Base-by-base conservation (phyloP, 2,797 vertebrate species). In the Epinephelus awoara region DNA sequence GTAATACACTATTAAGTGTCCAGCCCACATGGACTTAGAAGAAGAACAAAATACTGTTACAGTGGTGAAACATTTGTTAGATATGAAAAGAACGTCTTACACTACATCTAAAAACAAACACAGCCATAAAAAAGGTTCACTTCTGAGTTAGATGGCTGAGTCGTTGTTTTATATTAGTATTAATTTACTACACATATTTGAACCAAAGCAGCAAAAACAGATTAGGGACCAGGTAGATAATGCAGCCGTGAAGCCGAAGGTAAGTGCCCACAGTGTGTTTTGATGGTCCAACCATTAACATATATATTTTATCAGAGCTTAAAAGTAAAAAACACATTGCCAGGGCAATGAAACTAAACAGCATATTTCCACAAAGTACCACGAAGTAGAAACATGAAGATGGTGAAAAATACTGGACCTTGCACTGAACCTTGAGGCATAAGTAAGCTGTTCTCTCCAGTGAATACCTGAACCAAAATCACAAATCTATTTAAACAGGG, bases 401-500 rank as follows among this genome's bases (percentile, higher is more conserved):
- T 21, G 19, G 40, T 38, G 61, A 67, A 52, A 69, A 72, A 62
- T n/a, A 47, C 12, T 54, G 50, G 59, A 67, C 74, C 56, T 65
- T 68, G 40, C 25, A 55, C 40, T 55, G 25, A 84, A 75, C 71
- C 29, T 76, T 73, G 59, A 72, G 67, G 55, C n/a, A 50, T 55
- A 72, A 65, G 70, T 66, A 71, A 79, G 75, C 66, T 58, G 66
- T 62, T 77, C 34, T 77, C 65, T 75, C 75, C 49, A 46, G 62
- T 8, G 10, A 46, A 67, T 27, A 64, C 61, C 57, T 49, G 6
- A 67, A 77, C 49, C 14, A 42, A 67, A 77, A 58, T 77, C 34
- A 73, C 57, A 77, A 81, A 83, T 72, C 52, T 51, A 75, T 77
- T 77, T n/a, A 63, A 72, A 66, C 68, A 56, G 54, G 68, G 59